Evolutionary conservation across 2,113 vertebrate species (phyloP).

Genomic region (Astatotilapia flaviijosephi): DNA sequence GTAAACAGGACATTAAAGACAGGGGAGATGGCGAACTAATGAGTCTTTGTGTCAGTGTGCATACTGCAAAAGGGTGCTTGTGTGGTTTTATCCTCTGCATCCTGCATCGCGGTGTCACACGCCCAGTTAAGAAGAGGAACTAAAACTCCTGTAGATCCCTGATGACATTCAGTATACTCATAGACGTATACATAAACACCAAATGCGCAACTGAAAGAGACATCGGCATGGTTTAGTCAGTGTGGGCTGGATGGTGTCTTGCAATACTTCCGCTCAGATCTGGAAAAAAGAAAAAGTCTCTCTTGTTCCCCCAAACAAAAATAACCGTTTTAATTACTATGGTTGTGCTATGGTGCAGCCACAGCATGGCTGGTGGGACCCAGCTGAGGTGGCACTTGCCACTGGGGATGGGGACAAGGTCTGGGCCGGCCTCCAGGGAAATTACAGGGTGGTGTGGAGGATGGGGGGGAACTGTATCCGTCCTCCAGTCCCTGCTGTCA

Average conservation of each 20-base stretch:
- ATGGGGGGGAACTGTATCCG: not conserved
- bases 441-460: constrained; percentile 57
- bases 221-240: constrained; percentile 43
- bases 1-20: constrained; percentile 76
- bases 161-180: not conserved
- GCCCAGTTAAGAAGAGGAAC: constrained; percentile 40
- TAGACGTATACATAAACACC: not conserved
- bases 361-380: constrained; percentile 56
- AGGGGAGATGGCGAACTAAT: constrained; percentile 59
- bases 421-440: constrained; percentile 57
- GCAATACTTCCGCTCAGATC: constrained; percentile 52
- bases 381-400: constrained; percentile 66
- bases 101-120: constrained; percentile 16
- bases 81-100: not conserved
- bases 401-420: constrained; percentile 50
- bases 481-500: constrained; percentile 35
- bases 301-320: constrained; percentile 56
- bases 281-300: not conserved
- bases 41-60: constrained; percentile 52
- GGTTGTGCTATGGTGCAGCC: constrained; percentile 51
- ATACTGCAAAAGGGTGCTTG: not conserved
- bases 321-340: constrained; percentile 74
- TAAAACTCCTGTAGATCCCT: not conserved
- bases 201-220: constrained; percentile 53
- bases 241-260: constrained; percentile 46